Percentiles rank a stretch among this genome's conserved stretches.
These are phyloP conservation scores for Noctua comes DNA, from an alignment of 2,888 invertebrate species.

Conservation along the genomic window DNA sequence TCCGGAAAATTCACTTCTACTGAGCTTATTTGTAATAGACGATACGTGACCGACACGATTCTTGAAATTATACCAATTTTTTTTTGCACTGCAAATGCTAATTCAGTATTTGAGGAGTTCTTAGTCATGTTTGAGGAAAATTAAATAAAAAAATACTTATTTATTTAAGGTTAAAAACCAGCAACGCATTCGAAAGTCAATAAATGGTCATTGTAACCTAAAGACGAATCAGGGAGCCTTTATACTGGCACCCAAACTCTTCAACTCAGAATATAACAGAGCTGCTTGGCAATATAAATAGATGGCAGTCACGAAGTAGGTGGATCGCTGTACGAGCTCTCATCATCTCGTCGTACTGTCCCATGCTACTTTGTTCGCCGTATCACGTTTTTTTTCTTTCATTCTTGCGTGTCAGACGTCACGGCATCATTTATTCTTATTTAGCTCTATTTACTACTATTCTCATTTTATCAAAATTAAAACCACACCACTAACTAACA, in stretches of 20 bases:
- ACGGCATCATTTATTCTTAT: neutral
- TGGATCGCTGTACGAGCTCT: neutral
- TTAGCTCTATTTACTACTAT: neutral
- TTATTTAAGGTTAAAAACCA: neutral
- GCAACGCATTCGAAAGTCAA: neutral
- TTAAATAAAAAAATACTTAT: neutral
- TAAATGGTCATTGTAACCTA: too few relatives aligned
- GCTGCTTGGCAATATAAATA: neutral
- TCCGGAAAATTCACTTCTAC: constrained; percentile 66
- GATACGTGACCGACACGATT: constrained; percentile 32
- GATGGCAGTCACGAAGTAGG: neutral
- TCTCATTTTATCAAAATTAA: neutral
- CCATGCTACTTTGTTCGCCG: neutral
- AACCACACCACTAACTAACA: too few relatives aligned
- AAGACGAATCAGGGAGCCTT: too few relatives aligned
- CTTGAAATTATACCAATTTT: neutral
- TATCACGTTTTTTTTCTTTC: neutral
- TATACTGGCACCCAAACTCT: neutral
- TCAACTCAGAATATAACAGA: neutral
- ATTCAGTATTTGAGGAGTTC: neutral
- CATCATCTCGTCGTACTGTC: neutral
- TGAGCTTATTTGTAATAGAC: constrained; percentile 6
- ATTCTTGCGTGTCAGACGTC: neutral
- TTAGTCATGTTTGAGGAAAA: neutral
- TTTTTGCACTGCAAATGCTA: neutral